These are phyloP conservation scores for Ectemnius cavifrons DNA, from an alignment of 2,888 invertebrate genomes.

Conservation along the genomic window DNA sequence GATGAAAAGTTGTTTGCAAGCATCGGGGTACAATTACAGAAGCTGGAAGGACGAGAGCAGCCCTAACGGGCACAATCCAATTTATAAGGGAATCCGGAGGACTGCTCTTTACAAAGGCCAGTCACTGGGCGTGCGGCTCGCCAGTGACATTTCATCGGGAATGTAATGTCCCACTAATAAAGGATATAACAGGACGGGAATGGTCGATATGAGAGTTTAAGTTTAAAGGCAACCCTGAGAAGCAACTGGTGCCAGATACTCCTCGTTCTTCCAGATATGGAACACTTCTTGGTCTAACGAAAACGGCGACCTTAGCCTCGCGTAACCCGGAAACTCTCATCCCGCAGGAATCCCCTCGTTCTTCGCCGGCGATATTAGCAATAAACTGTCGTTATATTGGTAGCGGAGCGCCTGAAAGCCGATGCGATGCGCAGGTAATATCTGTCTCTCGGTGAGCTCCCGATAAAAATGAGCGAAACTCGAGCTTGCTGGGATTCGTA, in stretches of 20 bases:
- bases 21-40: no score
- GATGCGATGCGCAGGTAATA: not conserved
- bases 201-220: not conserved
- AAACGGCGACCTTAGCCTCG: not conserved
- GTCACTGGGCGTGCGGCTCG: no score
- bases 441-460: no score
- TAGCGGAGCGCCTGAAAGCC: not conserved
- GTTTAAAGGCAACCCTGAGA: not conserved
- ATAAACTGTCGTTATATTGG: conserved; percentile 8
- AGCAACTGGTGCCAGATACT: conserved; percentile 6
- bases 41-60: no score
- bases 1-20: no score
- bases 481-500: no score
- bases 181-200: not conserved
- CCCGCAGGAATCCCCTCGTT: not conserved
- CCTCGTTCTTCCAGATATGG: not conserved
- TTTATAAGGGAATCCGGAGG: no score
- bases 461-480: no score
- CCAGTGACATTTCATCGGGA: not conserved
- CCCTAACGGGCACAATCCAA: no score
- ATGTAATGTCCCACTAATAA: not conserved
- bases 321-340: not conserved
- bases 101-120: no score
- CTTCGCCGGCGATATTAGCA: conserved; percentile 4
- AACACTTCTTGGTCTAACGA: not conserved